Evolutionary conservation across 2,888 invertebrate genomes (phyloP).

Genomic region (Tachina lurida): DNA sequence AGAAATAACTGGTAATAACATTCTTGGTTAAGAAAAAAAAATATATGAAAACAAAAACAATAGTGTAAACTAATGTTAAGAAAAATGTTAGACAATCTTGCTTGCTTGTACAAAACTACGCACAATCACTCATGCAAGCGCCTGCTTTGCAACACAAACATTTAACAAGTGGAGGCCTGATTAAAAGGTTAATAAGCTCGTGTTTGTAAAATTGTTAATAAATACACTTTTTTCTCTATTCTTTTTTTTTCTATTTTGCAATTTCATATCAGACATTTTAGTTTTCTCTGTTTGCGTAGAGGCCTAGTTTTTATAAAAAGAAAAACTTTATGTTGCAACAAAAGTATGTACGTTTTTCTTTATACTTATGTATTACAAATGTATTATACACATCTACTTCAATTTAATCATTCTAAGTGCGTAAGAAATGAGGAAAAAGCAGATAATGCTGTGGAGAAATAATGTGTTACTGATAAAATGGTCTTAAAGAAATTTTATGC

Average conservation of each 20-base stretch:
- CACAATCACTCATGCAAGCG: conserved; percentile 8
- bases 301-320: neutral
- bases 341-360: conserved; percentile 59
- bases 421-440: conserved; percentile 40
- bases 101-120: neutral
- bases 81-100: conserved; percentile 14
- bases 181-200: conserved; percentile 68
- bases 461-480: too few species aligned
- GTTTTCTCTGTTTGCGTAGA: neutral
- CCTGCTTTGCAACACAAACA: conserved; percentile 11
- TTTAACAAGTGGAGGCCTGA: conserved; percentile 56
- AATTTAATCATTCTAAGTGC: conserved; percentile 58
- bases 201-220: conserved; percentile 58
- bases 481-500: too few species aligned
- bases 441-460: neutral
- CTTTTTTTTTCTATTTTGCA: neutral
- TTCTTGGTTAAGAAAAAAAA: conserved; percentile 13
- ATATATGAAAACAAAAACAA: conserved; percentile 10
- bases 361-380: neutral
- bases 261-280: conserved; percentile 19
- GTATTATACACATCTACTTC: neutral
- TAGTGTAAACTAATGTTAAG: conserved; percentile 40
- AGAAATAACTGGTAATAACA: neutral
- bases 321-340: conserved; percentile 50
- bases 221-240: neutral